Percentiles rank a stretch among this genome's conserved stretches.
phyloP scores from a whole-genome alignment of 2,113 vertebrate species.

The Scomber japonicus region DNA sequence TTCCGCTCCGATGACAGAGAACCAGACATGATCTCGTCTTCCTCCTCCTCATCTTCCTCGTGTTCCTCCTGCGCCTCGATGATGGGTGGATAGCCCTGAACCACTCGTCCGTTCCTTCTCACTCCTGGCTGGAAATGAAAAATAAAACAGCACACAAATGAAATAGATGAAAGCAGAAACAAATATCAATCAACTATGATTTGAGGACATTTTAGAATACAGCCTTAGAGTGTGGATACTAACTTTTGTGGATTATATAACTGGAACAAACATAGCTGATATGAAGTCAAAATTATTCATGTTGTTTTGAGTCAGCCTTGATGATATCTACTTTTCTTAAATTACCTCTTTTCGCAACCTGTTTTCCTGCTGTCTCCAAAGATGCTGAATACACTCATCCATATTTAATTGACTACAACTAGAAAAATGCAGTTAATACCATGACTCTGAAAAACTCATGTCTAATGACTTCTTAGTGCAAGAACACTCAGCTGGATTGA shows the following conservation, averaged over 20 bases:
- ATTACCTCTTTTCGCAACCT: not conserved
- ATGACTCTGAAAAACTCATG: slow-evolving; percentile 3
- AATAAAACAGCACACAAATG: not conserved
- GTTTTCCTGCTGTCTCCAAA: slow-evolving; percentile 3
- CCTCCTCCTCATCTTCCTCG: slow-evolving; percentile 52
- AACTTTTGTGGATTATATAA: not conserved
- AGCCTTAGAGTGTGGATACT: not conserved
- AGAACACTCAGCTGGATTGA: slow-evolving; percentile 16
- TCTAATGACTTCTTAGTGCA: slow-evolving; percentile 30
- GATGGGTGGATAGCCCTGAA: slow-evolving; percentile 67
- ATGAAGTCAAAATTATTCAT: slow-evolving; percentile 39
- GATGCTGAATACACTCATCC: slow-evolving; percentile 11
- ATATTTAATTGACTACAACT: not conserved
- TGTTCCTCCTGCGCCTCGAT: slow-evolving; percentile 54
- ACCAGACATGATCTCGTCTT: slow-evolving; percentile 27
- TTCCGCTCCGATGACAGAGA: slow-evolving; percentile 50
- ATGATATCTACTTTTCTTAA: not conserved
- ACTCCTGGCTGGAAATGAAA: slow-evolving; percentile 58
- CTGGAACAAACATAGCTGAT: not conserved
- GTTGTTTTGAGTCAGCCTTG: not conserved
- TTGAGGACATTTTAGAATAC: not conserved
- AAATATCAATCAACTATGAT: not conserved
- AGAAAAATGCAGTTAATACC: not conserved
- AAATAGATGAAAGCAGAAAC: not conserved
- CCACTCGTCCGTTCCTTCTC: slow-evolving; percentile 72